These are phyloP conservation scores for Sipha maydis DNA, from an alignment of 2,888 invertebrate species.

Conservation along the genomic window DNA sequence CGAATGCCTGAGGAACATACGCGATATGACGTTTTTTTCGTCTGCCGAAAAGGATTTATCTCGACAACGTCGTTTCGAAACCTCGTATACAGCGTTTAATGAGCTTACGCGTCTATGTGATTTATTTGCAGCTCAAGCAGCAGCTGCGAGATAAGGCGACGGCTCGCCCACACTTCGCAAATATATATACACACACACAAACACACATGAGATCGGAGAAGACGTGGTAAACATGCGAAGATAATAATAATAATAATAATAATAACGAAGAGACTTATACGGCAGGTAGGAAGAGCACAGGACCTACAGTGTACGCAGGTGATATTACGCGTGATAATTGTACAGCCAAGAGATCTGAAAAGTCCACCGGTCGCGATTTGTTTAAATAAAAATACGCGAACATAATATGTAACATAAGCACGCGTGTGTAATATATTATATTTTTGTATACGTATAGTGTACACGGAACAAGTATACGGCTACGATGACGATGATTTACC, in stretches of 20 bases:
- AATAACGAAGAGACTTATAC: background rate
- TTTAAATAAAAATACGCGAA: too few species aligned
- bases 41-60: background rate
- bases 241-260: background rate
- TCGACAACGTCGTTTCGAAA: background rate
- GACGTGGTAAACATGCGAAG: background rate
- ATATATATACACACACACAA: background rate
- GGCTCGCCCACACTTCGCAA: slow-evolving; percentile 2
- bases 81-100: background rate
- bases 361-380: background rate
- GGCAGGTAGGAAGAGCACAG: background rate
- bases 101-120: background rate
- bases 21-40: background rate
- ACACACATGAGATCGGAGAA: too few species aligned
- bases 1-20: background rate
- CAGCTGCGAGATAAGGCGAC: background rate
- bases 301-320: background rate
- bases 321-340: background rate
- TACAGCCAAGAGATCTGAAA: background rate
- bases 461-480: too few species aligned
- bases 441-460: background rate
- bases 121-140: background rate
- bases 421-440: background rate
- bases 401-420: too few species aligned
- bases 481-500: background rate